A percentile compares a stretch with the other conserved stretches of the same genome.
Conservation (phyloP, 2,797 vertebrate species). For the Alauda arvensis region DNA sequence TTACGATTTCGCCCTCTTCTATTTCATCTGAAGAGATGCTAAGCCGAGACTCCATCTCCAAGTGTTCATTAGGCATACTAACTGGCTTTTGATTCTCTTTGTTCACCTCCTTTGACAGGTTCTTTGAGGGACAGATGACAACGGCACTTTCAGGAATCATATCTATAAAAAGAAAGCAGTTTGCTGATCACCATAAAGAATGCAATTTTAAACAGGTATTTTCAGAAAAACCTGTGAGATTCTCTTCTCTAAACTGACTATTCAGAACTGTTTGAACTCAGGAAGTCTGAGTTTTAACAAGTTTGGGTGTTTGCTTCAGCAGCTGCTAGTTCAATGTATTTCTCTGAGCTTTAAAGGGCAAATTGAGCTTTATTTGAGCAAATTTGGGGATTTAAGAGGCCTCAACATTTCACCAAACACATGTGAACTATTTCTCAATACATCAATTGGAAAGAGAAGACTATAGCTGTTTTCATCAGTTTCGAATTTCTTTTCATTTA, state of each 20-base stretch:
- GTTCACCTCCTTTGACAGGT: constrained; percentile 81
- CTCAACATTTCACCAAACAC: neutral
- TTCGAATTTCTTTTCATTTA: neutral
- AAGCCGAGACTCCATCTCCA: constrained; percentile 49
- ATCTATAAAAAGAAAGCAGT: constrained; percentile 61
- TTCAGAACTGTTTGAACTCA: neutral
- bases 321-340: neutral
- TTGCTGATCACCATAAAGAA: neutral
- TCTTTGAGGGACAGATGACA: constrained; percentile 51
- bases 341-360: neutral
- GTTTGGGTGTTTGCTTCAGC: neutral
- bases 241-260: neutral
- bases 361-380: neutral
- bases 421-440: neutral
- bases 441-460: neutral
- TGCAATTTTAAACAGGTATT: neutral
- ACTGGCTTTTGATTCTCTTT: constrained; percentile 91
- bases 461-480: neutral
- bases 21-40: constrained; percentile 78
- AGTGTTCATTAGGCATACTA: constrained; percentile 61
- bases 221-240: neutral
- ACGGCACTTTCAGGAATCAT: constrained; percentile 37
- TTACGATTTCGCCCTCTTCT: constrained; percentile 93
- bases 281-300: neutral
- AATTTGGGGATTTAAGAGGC: neutral